A percentile compares a stretch with the other conserved stretches of the same genome.
Conservation (phyloP, 1,140 invertebrate species). For the Eumeta japonica region DNA sequence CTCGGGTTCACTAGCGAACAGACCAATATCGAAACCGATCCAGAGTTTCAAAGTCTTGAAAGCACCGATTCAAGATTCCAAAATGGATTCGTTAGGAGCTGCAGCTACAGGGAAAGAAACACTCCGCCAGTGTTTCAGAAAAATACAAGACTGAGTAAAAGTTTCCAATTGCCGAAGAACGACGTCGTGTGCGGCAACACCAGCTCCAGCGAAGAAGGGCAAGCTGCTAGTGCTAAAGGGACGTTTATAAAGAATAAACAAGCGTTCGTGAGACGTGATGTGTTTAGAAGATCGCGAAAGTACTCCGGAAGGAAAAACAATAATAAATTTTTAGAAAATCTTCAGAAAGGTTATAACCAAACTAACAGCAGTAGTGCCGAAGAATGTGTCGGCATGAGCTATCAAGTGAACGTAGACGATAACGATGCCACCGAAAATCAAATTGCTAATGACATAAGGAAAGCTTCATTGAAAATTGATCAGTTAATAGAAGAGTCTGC, state of each 20-base stretch:
- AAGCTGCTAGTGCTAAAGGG: conserved; percentile 47
- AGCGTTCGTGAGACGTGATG: conserved; percentile 51
- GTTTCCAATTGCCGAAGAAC: conserved; percentile 55
- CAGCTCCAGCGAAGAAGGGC: conserved; percentile 54
- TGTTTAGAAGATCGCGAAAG: conserved; percentile 56
- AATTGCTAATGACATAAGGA: conserved; percentile 58
- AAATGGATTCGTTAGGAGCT: conserved; percentile 55
- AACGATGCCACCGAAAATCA: conserved; percentile 56
- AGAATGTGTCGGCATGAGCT: conserved; percentile 50
- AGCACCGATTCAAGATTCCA: conserved; percentile 58
- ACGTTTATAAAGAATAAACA: conserved; percentile 65
- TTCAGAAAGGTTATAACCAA: conserved; percentile 43
- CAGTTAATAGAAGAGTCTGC: conserved; percentile 58
- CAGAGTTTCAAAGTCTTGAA: conserved; percentile 59
- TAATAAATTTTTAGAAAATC: conserved; percentile 51
- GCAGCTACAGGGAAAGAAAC: conserved; percentile 61
- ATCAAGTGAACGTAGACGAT: conserved; percentile 55
- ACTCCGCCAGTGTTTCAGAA: conserved; percentile 54
- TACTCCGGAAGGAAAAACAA: conserved; percentile 57
- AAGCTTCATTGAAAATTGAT: conserved; percentile 58
- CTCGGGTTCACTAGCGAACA: conserved; percentile 57
- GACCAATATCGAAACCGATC: conserved; percentile 56
- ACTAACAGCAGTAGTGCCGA: conserved; percentile 53
- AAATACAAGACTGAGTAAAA: conserved; percentile 55
- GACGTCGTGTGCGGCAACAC: conserved; percentile 51